phyloP scores from a whole-genome alignment of 2,113 vertebrate genomes.

The Sula dactylatra region DNA sequence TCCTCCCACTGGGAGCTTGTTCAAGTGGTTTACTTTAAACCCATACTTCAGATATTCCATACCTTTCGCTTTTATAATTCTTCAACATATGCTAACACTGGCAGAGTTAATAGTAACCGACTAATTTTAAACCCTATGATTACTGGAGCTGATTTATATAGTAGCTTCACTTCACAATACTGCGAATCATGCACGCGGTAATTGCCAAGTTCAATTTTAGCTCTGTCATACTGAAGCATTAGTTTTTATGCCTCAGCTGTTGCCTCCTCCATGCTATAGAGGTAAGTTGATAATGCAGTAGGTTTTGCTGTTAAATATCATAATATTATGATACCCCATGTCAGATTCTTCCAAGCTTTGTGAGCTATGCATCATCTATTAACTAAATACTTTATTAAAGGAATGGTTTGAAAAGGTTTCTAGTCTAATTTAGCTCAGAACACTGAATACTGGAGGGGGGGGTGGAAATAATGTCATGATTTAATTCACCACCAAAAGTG shows the following conservation, averaged over 20 bases:
- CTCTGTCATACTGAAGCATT: constrained; percentile 76
- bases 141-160: constrained; percentile 80
- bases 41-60: constrained; percentile 38
- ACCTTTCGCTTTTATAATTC: constrained; percentile 48
- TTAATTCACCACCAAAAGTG: not conserved
- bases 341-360: constrained; percentile 72
- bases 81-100: constrained; percentile 51
- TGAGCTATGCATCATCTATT: constrained; percentile 63
- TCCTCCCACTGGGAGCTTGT: constrained; percentile 55
- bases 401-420: constrained; percentile 34
- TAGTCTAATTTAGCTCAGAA: constrained; percentile 8
- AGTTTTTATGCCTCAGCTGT: constrained; percentile 74
- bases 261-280: constrained; percentile 69
- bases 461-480: not conserved
- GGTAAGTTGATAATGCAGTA: constrained; percentile 75
- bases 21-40: constrained; percentile 50
- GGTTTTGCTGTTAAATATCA: constrained; percentile 74
- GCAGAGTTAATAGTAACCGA: constrained; percentile 76
- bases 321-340: constrained; percentile 78
- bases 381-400: constrained; percentile 61
- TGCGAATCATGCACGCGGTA: constrained; percentile 67
- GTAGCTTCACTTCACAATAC: constrained; percentile 75
- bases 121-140: constrained; percentile 83
- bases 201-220: constrained; percentile 83
- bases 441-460: not conserved